Evolutionary conservation across 1,140 invertebrate species (phyloP).

Genomic region (Probaryconus sp.): DNA sequence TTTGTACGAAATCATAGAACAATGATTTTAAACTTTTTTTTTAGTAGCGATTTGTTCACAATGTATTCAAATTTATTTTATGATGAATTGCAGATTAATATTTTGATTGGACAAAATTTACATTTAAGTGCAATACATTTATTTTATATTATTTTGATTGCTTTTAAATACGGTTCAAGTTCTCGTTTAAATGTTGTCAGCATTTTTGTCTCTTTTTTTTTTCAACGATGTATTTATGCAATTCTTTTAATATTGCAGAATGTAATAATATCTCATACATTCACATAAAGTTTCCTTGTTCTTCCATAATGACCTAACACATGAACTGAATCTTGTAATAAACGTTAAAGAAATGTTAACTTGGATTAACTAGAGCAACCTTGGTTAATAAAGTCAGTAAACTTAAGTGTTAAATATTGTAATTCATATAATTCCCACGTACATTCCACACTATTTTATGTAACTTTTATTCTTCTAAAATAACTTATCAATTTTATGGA

Average conservation of each 20-base stretch:
- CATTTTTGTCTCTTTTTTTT: too few relatives aligned
- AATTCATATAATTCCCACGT: conserved; percentile 35
- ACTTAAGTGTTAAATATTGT: conserved; percentile 13
- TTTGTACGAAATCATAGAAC: too few relatives aligned
- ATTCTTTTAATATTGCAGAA: conserved; percentile 24
- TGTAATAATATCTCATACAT: too few relatives aligned
- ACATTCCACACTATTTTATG: conserved; percentile 3
- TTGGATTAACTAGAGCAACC: conserved; percentile 40
- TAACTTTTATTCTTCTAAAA: not conserved
- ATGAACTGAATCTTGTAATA: conserved; percentile 26
- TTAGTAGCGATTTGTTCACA: too few relatives aligned
- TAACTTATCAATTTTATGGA: not conserved
- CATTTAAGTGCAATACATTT: too few relatives aligned
- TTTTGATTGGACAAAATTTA: too few relatives aligned
- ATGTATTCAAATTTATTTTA: too few relatives aligned
- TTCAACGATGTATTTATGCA: conserved; percentile 13
- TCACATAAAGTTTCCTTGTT: conserved; percentile 35
- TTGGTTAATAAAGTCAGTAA: conserved; percentile 17
- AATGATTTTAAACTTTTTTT: too few relatives aligned
- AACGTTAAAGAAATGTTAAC: conserved; percentile 39
- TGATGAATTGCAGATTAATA: too few relatives aligned
- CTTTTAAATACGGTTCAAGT: too few relatives aligned
- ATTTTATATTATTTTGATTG: too few relatives aligned
- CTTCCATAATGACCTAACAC: conserved; percentile 40
- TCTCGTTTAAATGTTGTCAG: too few relatives aligned